These are phyloP conservation scores for Poecilia gillii DNA, from an alignment of 2,797 vertebrate species.

Conservation along the genomic window DNA sequence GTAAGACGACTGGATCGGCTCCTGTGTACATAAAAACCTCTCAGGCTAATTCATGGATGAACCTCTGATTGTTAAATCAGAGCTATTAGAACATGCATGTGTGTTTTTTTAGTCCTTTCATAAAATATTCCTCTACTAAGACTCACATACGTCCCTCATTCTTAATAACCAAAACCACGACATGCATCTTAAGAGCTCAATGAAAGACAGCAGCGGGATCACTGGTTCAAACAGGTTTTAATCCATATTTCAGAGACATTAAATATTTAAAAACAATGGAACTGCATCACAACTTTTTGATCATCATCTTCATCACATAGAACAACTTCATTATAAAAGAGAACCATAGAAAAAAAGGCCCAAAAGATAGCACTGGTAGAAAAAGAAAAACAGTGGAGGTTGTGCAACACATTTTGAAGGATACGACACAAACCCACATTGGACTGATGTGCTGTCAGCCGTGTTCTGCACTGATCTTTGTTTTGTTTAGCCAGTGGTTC, in stretches of 20 bases:
- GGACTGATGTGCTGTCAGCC: constrained; percentile 81
- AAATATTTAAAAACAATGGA: constrained; percentile 95
- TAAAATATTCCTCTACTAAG: background rate
- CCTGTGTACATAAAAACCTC: constrained; percentile 41
- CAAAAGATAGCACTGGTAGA: constrained; percentile 77
- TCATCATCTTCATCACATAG: constrained; percentile 84
- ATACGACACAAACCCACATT: constrained; percentile 87
- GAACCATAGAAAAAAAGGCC: constrained; percentile 81
- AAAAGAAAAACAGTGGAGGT: constrained; percentile 76
- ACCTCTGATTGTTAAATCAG: constrained; percentile 23
- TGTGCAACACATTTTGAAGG: constrained; percentile 89
- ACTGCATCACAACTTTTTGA: constrained; percentile 90
- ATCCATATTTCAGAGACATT: constrained; percentile 90
- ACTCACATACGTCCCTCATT: background rate
- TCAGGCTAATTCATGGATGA: constrained; percentile 41
- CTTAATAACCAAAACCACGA: background rate
- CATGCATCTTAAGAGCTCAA: background rate
- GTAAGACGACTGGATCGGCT: constrained; percentile 57
- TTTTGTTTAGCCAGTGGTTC: constrained; percentile 74
- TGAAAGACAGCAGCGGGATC: constrained; percentile 60
- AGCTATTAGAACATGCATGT: background rate
- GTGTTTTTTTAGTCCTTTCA: background rate
- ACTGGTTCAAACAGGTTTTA: constrained; percentile 89
- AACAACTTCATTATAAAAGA: constrained; percentile 87
- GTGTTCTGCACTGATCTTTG: constrained; percentile 78